Conservation (phyloP, 2,113 vertebrate species). For the Scartelaos histophorus region DNA sequence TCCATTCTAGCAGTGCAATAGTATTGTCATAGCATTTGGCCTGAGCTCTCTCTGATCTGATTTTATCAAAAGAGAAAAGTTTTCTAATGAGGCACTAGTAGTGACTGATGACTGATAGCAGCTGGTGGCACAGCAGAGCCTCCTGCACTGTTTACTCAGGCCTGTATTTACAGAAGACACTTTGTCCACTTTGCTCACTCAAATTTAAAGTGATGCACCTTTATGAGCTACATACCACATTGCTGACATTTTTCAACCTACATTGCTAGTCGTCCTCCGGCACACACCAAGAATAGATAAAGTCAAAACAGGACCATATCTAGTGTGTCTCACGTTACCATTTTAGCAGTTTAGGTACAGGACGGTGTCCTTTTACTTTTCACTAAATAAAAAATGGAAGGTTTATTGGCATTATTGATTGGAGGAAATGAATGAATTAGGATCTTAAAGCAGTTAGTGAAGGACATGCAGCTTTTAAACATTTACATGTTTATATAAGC, state of each 20-base stretch:
- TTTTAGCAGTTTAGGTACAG: neutral
- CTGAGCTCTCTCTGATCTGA: slow-evolving; percentile 65
- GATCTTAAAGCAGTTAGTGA: neutral
- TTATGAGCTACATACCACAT: slow-evolving; percentile 6
- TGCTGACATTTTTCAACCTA: neutral
- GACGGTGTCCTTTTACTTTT: neutral
- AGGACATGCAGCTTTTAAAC: neutral
- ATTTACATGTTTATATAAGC: neutral
- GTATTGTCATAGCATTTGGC: slow-evolving; percentile 99
- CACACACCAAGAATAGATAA: neutral
- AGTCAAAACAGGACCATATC: neutral
- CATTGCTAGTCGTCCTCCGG: neutral
- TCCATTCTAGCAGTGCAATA: slow-evolving; percentile 98
- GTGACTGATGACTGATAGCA: slow-evolving; percentile 54
- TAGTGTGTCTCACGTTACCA: neutral
- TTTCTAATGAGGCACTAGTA: slow-evolving; percentile 33
- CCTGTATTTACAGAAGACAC: slow-evolving; percentile 51
- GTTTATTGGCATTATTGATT: neutral
- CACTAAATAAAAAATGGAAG: neutral
- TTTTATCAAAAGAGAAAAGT: slow-evolving; percentile 32
- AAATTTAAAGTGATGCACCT: slow-evolving; percentile 11
- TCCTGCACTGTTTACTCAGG: slow-evolving; percentile 47
- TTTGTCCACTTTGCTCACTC: slow-evolving; percentile 25
- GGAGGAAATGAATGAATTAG: neutral
- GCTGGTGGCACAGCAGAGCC: slow-evolving; percentile 40